Base-by-base conservation (phyloP, 2,113 vertebrate genomes). In the Oncorhynchus mykiss region DNA sequence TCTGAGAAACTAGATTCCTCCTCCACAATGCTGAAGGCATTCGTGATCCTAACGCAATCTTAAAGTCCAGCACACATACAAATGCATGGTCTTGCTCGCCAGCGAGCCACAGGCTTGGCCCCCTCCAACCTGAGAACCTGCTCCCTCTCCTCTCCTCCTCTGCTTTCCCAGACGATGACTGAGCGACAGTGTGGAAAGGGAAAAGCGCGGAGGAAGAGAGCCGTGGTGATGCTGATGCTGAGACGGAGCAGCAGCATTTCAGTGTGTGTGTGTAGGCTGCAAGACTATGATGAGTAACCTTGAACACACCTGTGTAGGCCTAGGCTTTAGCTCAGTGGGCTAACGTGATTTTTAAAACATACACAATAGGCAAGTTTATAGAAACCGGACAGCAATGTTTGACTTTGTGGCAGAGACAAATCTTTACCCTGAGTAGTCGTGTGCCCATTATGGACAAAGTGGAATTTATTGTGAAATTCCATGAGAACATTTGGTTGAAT, bases 11-110 rank as follows among this genome's bases (percentile, higher is more conserved):
- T 70, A 82, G 85, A 86, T 80, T 92, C 89, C 93, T 95, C 93
- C 93, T 95, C 94, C 94, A 92, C 91, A 93, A 77, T 73, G 89
- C 92, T 94, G 90, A 91, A 91, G 87, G 92, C 94, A 87, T 89
- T 88, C 93, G 91, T 90, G 91, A 90, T 90, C 66, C 90, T 92
- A 91, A 89, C 88, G 90, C 92, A 91, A 93, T 93, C 91, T 86
- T 92, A 91, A 92, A 93, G 92, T 82, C 84, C 92, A 86, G 86
- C 93, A 91, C 93, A 68, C 66, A 31, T 86, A 91, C 90, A 93
- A 91, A 93, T 92, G 92, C 92, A 80, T 66, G 67, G 87, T 80
- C 80, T 91, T 80, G 87, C 87, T 82, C 89, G 88, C 88, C 84
- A 89, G 88, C 82, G 76, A 82, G 88, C 91, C 90, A 90, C 91